phyloP scores from a whole-genome alignment of 92 coral and sea anemone genomes.

The Palythoa grandis region DNA sequence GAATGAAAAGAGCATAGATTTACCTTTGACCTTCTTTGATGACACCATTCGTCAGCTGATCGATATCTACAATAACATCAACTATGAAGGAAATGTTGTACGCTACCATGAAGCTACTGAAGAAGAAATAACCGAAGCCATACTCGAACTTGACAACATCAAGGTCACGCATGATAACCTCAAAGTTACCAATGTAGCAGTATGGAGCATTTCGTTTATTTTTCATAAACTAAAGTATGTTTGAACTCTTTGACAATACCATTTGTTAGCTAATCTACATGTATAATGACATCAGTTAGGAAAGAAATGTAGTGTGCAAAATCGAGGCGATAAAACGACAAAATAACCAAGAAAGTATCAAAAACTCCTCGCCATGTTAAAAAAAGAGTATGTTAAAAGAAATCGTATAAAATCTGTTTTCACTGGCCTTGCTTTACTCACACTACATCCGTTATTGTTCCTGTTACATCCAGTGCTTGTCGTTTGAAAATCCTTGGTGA shows the following conservation, averaged over 20 bases:
- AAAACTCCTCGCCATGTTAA: background rate
- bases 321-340: conserved; percentile 25
- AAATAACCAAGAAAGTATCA: conserved; percentile 21
- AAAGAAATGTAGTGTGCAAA: conserved; percentile 18
- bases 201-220: conserved; percentile 22
- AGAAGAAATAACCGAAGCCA: conserved; percentile 32
- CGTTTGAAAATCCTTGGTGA: too few species aligned
- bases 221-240: conserved; percentile 22
- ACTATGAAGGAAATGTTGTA: conserved; percentile 10
- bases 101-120: conserved; percentile 27
- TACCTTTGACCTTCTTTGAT: conserved; percentile 51
- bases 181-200: conserved; percentile 35
- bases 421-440: conserved; percentile 21
- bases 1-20: conserved; percentile 7
- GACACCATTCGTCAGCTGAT: conserved; percentile 40
- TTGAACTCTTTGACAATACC: conserved; percentile 33
- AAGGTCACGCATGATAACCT: conserved; percentile 28
- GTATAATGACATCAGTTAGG: conserved; percentile 6
- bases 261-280: conserved; percentile 31
- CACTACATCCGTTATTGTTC: conserved; percentile 14
- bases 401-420: background rate
- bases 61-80: conserved; percentile 34
- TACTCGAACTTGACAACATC: conserved; percentile 45
- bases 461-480: background rate
- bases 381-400: conserved; percentile 3